phyloP scores from a whole-genome alignment of 1,140 invertebrate species.

The Parasteatoda tepidariorum region DNA sequence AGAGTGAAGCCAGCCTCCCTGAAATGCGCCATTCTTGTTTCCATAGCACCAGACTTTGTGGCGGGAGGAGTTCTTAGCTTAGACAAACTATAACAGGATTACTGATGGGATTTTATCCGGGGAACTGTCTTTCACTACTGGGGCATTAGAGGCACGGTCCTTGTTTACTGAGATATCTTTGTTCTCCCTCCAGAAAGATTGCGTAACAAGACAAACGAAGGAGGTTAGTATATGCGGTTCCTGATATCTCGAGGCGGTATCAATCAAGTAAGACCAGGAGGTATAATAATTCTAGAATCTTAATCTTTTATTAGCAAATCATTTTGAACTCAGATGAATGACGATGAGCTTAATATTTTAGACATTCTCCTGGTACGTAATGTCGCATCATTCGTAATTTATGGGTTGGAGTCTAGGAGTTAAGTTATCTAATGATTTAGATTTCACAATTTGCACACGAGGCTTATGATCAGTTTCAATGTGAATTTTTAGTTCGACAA shows the following conservation, averaged over 20 bases:
- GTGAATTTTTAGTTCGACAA: slow-evolving; percentile 36
- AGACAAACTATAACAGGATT: no score
- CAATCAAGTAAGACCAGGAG: neutral
- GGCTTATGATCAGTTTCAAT: slow-evolving; percentile 59
- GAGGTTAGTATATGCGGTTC: neutral
- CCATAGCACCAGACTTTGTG: no score
- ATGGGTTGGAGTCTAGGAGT: slow-evolving; percentile 22
- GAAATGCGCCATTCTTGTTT: no score
- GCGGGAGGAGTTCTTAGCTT: no score
- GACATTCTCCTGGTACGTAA: neutral
- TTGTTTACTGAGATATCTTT: no score
- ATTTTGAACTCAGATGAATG: neutral
- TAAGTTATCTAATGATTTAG: neutral
- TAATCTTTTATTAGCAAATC: neutral
- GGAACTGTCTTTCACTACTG: no score
- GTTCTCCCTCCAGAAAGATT: neutral
- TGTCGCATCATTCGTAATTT: neutral
- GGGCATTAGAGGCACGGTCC: no score
- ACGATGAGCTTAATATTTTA: neutral
- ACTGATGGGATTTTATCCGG: no score
- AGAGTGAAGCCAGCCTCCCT: no score
- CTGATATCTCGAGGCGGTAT: neutral
- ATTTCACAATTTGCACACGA: slow-evolving; percentile 13
- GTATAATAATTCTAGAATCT: neutral
- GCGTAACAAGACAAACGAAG: neutral